Base-by-base conservation (phyloP, 2,113 vertebrate species). In the Dromas ardeola region DNA sequence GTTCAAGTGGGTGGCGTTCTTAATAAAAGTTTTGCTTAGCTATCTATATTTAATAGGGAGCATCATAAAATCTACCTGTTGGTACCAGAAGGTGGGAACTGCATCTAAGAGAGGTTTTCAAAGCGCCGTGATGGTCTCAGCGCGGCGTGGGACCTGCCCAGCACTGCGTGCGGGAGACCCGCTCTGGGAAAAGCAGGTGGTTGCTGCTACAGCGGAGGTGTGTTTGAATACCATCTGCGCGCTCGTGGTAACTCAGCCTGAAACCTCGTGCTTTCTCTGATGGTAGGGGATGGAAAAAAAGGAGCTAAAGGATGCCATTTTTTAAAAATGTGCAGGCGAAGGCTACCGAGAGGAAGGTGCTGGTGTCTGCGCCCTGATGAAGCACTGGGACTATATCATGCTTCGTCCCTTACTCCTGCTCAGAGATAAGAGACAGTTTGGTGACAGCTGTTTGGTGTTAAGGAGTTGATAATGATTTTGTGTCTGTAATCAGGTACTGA, bases 371-470 rank as follows among this genome's bases (percentile, higher is more conserved):
- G 66, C 82, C 47, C 66, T 16, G 32, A 1, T 22, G 32, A 21
- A 45, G 26, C 42, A 3, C 20, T 61, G 34, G 58, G 40, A 20
- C 4, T 16, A 18, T 21, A 1, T 22, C 43, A 45, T 42, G 63
- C 40, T 72, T 27, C 72, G 6, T 10, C 36, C 22, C 32, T 42
- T 59, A 1, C 49, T 27, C 8, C 34, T 62, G 74, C 67, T 82
- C 0, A 0, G 61, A 42, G 55, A 6, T 2, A 29, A 26, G 62
- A 65, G 67, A 4, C 17, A 2, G 17, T 73, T 71, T 53, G 45
- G 50, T 3, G 10, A 3, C 38, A 63, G n/a, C 36, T 70, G 17
- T 62, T 43, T 70, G 82, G 59, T 86, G 27, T 18, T 58, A 43
- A 42, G 50, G 59, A 76, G 72, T 9, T 53, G 72, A 47, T 59